Evolutionary conservation across 2,797 vertebrate genomes (phyloP), one percentile per base, ranked within the genome.

Genomic region (Kryptolebias ocellatus): DNA sequence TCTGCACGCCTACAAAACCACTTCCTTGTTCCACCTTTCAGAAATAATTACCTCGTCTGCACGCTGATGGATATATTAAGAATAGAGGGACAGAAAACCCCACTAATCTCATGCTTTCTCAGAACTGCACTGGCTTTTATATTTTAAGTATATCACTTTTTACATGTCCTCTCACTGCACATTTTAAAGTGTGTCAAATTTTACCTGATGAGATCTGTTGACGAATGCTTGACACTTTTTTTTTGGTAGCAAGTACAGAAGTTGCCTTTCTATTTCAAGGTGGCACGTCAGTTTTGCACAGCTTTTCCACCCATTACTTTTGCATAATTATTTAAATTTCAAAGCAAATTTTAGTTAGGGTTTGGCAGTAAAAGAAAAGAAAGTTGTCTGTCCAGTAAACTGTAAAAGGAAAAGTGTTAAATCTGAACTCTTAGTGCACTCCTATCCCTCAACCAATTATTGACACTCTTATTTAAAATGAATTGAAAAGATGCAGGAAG

Each of bases 301-400:
- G 80, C 83, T 73, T 84, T 79, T 67, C 54, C 66, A 61, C 62
- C 67, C 17, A 29, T 76, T 68, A 51, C 66, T 73, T 86, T 88
- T 87, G 86, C 88, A 90, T 92, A 89, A 91, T 92, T 84, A 83
- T 79, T 86, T 93, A 92, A 91, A 91, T 87, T 78, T 85, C 12
- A n/a, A n/a, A 83, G 79, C 80, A 83, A 88, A 90, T 90, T 92
- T 92, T 4, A 44, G 6, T 9, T 42, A 42, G 14, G 11, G 10
- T 42, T 42, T 11, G 39, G 39, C 39, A 42, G 14, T 12, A 42
- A 42, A 42, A 14, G 9, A 42, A 42, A 29, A 29, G 12, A 44
- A 18, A 59, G 1, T n/a, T 5, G 18, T 5, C n/a, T 57, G 54
- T 42, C 12, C 10, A 42, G 34, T 24, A 57, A 24, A 42, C 11